These are phyloP conservation scores for Anolis sagrei DNA, from an alignment of 2,113 vertebrate genomes.

Conservation along the genomic window DNA sequence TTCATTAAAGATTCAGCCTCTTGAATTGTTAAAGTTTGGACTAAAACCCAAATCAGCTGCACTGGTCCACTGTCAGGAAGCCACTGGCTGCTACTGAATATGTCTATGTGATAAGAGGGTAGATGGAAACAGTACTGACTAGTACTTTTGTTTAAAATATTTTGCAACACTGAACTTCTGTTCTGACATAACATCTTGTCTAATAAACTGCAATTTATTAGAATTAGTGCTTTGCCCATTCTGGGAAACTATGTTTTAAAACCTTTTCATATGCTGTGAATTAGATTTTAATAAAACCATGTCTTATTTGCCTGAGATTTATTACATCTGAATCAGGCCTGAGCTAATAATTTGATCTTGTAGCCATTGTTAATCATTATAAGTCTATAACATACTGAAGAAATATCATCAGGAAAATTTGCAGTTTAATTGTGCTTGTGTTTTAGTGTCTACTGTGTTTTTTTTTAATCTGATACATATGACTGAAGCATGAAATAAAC, in stretches of 20 bases:
- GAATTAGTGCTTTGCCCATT: not conserved
- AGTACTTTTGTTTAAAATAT: not conserved
- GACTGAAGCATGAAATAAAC: not conserved
- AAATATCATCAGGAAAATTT: not conserved
- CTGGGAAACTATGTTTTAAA: not conserved
- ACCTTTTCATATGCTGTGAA: not conserved
- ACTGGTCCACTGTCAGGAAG: no score
- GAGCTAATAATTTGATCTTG: not conserved
- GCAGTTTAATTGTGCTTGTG: not conserved
- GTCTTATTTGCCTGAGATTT: not conserved
- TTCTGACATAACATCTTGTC: not conserved
- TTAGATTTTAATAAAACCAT: not conserved
- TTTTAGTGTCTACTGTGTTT: not conserved
- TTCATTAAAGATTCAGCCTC: no score
- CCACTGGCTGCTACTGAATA: no score
- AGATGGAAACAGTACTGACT: no score
- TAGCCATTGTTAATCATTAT: conserved; percentile 23
- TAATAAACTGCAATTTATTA: not conserved
- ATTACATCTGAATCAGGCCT: not conserved
- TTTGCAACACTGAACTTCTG: not conserved
- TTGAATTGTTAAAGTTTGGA: no score
- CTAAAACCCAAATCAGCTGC: no score
- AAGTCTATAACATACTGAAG: conserved; percentile 7
- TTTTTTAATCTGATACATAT: not conserved
- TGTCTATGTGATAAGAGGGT: no score